phyloP scores from a whole-genome alignment of 2,797 vertebrate genomes.

The Steatocranus sp. region DNA sequence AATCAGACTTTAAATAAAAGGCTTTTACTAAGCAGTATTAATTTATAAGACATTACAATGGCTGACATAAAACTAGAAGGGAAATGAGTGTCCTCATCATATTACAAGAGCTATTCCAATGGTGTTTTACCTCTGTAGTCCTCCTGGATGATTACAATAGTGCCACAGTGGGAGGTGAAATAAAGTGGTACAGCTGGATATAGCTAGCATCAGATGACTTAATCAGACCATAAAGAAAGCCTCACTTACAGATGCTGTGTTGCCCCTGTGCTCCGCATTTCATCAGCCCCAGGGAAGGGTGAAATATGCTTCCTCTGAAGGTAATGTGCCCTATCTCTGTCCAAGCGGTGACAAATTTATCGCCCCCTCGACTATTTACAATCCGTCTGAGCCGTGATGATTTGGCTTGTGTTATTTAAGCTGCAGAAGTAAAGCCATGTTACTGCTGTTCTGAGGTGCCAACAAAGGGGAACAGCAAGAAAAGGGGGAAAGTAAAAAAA shows the following conservation, averaged over 20 bases:
- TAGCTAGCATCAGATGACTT: constrained; percentile 65
- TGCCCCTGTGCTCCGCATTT: constrained; percentile 63
- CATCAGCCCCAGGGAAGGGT: constrained; percentile 69
- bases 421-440: constrained; percentile 41
- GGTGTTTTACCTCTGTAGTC: constrained; percentile 40
- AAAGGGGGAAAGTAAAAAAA: not conserved
- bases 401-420: constrained; percentile 69
- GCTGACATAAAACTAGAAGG: constrained; percentile 35
- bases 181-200: constrained; percentile 44
- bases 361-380: constrained; percentile 68
- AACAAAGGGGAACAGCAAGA: not conserved
- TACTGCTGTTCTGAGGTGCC: constrained; percentile 21
- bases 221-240: constrained; percentile 73
- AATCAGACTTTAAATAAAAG: not conserved
- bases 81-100: constrained; percentile 27
- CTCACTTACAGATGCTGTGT: constrained; percentile 69
- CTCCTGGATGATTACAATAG: constrained; percentile 57
- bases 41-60: constrained; percentile 27
- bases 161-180: constrained; percentile 54
- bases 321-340: constrained; percentile 77
- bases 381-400: constrained; percentile 61
- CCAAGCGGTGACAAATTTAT: constrained; percentile 71
- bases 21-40: constrained; percentile 19
- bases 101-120: constrained; percentile 38
- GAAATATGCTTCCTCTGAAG: constrained; percentile 75